These are phyloP conservation scores for Clivina fossor DNA, from an alignment of 2,888 invertebrate species.

Conservation along the genomic window DNA sequence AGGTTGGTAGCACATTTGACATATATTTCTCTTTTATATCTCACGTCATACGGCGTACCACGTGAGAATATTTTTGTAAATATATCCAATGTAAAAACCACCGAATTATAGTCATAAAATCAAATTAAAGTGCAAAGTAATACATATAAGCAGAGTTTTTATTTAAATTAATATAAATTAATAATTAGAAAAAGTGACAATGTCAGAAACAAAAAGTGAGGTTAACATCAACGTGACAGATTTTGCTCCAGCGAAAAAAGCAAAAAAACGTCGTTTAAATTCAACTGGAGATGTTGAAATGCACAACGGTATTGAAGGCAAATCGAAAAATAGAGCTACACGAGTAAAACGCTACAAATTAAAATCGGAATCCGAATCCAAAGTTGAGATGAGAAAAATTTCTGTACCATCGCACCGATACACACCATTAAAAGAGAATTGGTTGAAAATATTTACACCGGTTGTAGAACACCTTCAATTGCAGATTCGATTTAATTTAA, in stretches of 20 bases:
- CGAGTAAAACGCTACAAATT: conserved; percentile 43
- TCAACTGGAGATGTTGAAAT: conserved; percentile 63
- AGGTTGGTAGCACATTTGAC: conserved; percentile 17
- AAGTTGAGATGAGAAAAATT: conserved; percentile 69
- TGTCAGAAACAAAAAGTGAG: conserved; percentile 50
- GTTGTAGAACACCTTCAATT: conserved; percentile 93
- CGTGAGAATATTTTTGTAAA: conserved; percentile 20
- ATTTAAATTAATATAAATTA: background rate
- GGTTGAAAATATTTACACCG: conserved; percentile 96
- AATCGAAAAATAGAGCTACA: conserved; percentile 49
- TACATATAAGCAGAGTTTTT: background rate
- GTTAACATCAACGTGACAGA: conserved; percentile 58
- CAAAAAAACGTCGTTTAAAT: conserved; percentile 56
- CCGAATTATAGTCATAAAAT: conserved; percentile 8
- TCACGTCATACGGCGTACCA: conserved; percentile 12
- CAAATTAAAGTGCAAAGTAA: conserved; percentile 10
- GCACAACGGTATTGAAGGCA: conserved; percentile 65
- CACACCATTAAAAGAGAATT: conserved; percentile 91
- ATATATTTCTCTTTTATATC: conserved; percentile 7
- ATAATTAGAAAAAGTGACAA: conserved; percentile 11
- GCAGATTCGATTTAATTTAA: conserved; percentile 92
- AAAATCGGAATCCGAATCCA: conserved; percentile 54
- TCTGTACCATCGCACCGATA: conserved; percentile 93
- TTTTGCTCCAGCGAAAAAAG: conserved; percentile 58
- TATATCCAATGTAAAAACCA: conserved; percentile 1